Evolutionary conservation across 2,113 vertebrate genomes (phyloP).

Genomic region (Phalacrocorax carbo): DNA sequence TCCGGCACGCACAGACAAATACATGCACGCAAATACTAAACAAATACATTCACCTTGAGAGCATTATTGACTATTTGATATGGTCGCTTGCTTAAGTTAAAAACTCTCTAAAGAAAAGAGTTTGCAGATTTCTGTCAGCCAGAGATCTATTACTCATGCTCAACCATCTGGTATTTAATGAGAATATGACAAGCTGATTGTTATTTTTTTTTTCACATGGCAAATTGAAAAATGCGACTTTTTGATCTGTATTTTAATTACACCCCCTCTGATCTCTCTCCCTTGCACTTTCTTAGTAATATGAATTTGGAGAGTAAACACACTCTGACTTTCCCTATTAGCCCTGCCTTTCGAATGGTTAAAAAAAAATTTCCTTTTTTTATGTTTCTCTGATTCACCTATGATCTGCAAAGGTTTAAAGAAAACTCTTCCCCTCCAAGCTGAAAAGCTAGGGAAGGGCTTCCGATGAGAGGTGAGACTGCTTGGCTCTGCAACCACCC

Average conservation of each 20-base stretch:
- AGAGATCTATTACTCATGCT: conserved; percentile 80
- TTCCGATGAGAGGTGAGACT: not conserved
- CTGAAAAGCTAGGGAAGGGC: not conserved
- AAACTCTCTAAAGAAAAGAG: conserved; percentile 72
- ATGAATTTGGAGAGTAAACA: conserved; percentile 44
- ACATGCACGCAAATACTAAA: conserved; percentile 9
- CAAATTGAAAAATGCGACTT: conserved; percentile 78
- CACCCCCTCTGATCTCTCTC: conserved; percentile 70
- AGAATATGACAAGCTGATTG: conserved; percentile 81
- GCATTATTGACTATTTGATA: conserved; percentile 38
- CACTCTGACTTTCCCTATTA: conserved; percentile 34
- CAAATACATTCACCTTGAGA: conserved; percentile 58
- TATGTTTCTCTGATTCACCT: conserved; percentile 2
- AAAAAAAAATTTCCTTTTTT: not conserved
- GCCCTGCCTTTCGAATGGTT: not conserved
- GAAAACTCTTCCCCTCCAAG: not conserved
- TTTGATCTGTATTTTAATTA: conserved; percentile 79
- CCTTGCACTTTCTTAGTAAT: conserved; percentile 61
- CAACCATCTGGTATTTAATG: conserved; percentile 81
- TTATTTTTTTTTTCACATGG: conserved; percentile 76
- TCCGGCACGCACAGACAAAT: not conserved
- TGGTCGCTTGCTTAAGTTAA: conserved; percentile 63
- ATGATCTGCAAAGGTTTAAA: not conserved
- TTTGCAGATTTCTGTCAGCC: conserved; percentile 75
- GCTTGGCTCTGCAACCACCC: not conserved